Percentiles rank a stretch among this genome's conserved stretches.
Conservation (phyloP, 2,888 invertebrate species). For the Coenonympha arcania region DNA sequence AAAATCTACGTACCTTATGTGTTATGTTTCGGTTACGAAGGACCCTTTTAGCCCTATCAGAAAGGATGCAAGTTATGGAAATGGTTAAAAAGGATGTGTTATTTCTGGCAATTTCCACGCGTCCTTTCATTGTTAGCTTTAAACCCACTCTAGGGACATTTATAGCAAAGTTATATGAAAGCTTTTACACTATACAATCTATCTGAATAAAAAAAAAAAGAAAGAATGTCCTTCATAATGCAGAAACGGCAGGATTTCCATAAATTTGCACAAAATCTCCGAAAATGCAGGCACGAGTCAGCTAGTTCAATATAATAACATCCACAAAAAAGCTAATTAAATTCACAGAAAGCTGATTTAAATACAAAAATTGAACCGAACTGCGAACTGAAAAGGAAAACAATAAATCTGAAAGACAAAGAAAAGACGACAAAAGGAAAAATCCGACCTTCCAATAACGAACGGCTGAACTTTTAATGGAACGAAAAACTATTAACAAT, state of each 20-base stretch:
- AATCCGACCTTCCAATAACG: slow-evolving; percentile 33
- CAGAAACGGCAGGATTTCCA: too few relatives aligned
- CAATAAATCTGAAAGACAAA: slow-evolving; percentile 30
- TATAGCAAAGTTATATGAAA: too few relatives aligned
- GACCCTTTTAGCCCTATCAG: slow-evolving; percentile 24
- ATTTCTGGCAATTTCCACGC: slow-evolving; percentile 27
- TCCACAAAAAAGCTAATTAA: not conserved
- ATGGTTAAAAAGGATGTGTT: slow-evolving; percentile 24
- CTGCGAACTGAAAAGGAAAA: slow-evolving; percentile 21
- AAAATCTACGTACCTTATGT: slow-evolving; percentile 4
- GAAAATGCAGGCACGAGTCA: not conserved
- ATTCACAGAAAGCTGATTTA: slow-evolving; percentile 1
- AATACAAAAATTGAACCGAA: slow-evolving; percentile 4
- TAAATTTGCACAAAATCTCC: not conserved
- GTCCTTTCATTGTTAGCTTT: slow-evolving; percentile 13
- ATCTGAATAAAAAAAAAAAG: too few relatives aligned
- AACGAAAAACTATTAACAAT: slow-evolving; percentile 41
- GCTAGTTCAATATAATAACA: not conserved
- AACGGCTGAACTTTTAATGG: slow-evolving; percentile 37
- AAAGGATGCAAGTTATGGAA: slow-evolving; percentile 21
- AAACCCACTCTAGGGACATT: not conserved
- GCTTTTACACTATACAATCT: too few relatives aligned
- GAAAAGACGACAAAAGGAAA: slow-evolving; percentile 25
- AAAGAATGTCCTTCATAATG: too few relatives aligned
- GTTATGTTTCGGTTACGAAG: slow-evolving; percentile 9